Base-by-base conservation (phyloP, 2,888 invertebrate species). In the Sphinx pinastri region DNA sequence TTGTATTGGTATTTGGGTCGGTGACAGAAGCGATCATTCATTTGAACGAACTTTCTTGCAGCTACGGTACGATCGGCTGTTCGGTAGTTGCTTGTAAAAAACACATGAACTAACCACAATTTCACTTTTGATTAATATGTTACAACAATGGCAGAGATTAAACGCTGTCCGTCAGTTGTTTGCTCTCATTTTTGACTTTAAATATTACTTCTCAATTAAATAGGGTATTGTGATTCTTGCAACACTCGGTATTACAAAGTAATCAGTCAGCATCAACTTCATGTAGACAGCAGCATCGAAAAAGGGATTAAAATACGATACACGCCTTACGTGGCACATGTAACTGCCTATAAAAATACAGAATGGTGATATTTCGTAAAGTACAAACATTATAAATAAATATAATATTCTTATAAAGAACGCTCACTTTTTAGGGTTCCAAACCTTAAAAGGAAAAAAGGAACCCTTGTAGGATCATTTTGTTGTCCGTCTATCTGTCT, bases 51-150 rank as follows among this genome's bases (percentile, higher is more conserved):
- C 51, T 67, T 55, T 52, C 51, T 70, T 70, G 49, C 38, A 12
- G 58, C 25, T 67, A 14, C 59, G 38, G 45, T 38, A 19, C 51
- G 19, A 69, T 58, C 52, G 54, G 38, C 11, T 45, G 51, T 57
- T 51, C 55, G 57, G 25, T 58, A 58, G 67, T 67, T 49, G 19
- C 14, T 14, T 38, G 59, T 52, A 38, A 38, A 67, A 69, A 51
- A 70, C 51, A 59, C 67, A 67, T 49, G 72, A 75, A 69, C 70
- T 71, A 73, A 75, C 74, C 78, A 74, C 74, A 81, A 81, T 89
- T 90, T 88, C 87, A 84, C 86, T 87, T 83, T 83, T 86, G 86
- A 87, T 86, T 87, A 85, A 88, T 86, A 84, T 83, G 79, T 78
- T 80, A 75, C 74, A 77, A 79, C 77, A 79, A 80, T 79, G 83